Evolutionary conservation across 1,140 invertebrate species (phyloP).

Genomic region (Nephila pilipes): DNA sequence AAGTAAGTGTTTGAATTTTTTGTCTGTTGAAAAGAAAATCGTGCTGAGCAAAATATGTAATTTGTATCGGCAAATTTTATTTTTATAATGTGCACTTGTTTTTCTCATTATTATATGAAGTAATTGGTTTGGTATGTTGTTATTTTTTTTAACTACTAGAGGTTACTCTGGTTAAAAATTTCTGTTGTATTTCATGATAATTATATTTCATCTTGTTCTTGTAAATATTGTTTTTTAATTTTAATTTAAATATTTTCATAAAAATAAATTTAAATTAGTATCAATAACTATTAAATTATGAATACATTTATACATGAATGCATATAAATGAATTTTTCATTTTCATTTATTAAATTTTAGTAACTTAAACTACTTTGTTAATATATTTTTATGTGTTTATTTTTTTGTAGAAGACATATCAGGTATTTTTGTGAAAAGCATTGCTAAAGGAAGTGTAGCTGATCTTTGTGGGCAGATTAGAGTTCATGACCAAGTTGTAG

Average conservation of each 20-base stretch:
- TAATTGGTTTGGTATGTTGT: too few species aligned
- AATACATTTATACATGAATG: too few species aligned
- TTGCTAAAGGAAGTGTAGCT: slow-evolving; percentile 96
- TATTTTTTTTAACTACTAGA: too few species aligned
- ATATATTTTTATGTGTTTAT: slow-evolving; percentile 40
- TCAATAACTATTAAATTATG: too few species aligned
- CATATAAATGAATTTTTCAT: background rate
- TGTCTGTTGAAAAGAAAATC: too few species aligned
- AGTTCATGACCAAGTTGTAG: slow-evolving; percentile 94
- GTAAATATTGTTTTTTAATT: background rate
- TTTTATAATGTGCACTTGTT: too few species aligned
- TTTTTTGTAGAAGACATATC: slow-evolving; percentile 92
- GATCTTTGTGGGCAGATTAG: slow-evolving; percentile 94
- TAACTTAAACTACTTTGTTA: background rate
- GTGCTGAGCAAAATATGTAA: too few species aligned
- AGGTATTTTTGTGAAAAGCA: slow-evolving; percentile 99
- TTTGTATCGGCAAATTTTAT: too few species aligned
- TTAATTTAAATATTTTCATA: too few species aligned
- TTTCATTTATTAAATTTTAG: background rate
- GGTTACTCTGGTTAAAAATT: background rate
- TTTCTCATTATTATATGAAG: too few species aligned
- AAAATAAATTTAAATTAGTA: background rate
- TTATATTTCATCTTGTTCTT: background rate
- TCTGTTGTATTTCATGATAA: background rate
- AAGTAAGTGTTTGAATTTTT: too few species aligned